These are phyloP conservation scores for Pseudachorutes palmiensis DNA, from an alignment of 1,140 invertebrate species.

Conservation along the genomic window DNA sequence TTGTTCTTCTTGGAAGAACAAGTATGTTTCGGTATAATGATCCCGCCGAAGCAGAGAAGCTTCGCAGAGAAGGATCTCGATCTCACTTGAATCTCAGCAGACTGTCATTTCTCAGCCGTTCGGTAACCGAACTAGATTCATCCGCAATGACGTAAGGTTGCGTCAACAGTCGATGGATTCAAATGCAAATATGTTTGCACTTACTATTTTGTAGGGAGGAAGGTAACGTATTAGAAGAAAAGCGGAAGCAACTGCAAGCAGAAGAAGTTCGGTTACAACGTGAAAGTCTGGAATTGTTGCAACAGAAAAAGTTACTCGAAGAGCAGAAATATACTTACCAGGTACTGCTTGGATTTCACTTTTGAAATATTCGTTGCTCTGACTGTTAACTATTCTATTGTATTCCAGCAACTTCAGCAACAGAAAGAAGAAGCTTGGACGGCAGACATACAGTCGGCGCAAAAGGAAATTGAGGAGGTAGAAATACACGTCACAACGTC, in stretches of 20 bases:
- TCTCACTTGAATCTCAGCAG: slow-evolving; percentile 64
- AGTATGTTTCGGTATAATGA: slow-evolving; percentile 92
- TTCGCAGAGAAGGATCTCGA: slow-evolving; percentile 58
- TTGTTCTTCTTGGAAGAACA: slow-evolving; percentile 74
- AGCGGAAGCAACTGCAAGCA: slow-evolving; percentile 36
- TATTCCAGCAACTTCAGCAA: slow-evolving; percentile 48
- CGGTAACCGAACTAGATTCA: slow-evolving; percentile 58
- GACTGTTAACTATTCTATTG: slow-evolving; percentile 9
- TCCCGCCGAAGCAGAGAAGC: slow-evolving; percentile 76
- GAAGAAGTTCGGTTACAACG: slow-evolving; percentile 35
- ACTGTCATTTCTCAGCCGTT: slow-evolving; percentile 74
- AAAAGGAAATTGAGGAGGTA: slow-evolving; percentile 53
- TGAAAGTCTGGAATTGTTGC: slow-evolving; percentile 37
- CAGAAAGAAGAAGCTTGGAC: slow-evolving; percentile 49
- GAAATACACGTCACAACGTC: slow-evolving; percentile 1
- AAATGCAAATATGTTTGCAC: too few species aligned
- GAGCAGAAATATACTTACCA: slow-evolving; percentile 39
- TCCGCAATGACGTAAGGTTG: slow-evolving; percentile 20
- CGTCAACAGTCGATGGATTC: neutral
- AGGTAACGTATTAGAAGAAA: slow-evolving; percentile 36
- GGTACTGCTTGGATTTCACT: slow-evolving; percentile 24
- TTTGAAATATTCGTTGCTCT: neutral
- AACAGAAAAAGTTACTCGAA: slow-evolving; percentile 37
- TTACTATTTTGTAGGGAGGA: slow-evolving; percentile 38
- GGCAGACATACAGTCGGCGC: slow-evolving; percentile 45